Base-by-base conservation (phyloP, 2,113 vertebrate genomes). In the Kryptolebias marmoratus region DNA sequence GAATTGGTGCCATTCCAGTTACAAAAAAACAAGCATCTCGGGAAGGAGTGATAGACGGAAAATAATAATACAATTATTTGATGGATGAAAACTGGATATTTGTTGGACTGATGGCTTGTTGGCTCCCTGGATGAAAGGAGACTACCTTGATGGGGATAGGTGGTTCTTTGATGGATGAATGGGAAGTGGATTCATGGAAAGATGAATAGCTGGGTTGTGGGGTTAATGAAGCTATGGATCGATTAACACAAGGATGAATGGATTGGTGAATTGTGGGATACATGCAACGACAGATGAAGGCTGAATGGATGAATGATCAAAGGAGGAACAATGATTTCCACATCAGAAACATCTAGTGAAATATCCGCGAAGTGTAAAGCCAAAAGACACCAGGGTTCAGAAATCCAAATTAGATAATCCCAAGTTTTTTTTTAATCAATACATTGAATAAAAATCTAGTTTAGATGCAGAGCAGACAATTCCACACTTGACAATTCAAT, bases 141-240 rank as follows among this genome's bases (percentile, higher is more conserved):
- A 27, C 45, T 11, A 11, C 28, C 56, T 68, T 57, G 54, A 68
- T 32, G 15, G 30, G 32, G 22, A n/a, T 11, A 36, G 30, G 49
- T 62, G 39, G 52, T n/a, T 63, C 8, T 18, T 54, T 30, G 9
- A 45, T 22, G 18, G 22, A 67, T 36, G 32, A 0, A 39, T 47
- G 30, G 18, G 56, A 52, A 31, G 63, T 69, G 56, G 56, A 28
- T 52, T 36, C 8, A 42, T 70, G 47, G 32, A 52, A 57, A 48
- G 42, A 70, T 70, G 32, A 52, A 60, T 53, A 39, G 4, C 30
- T 11, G 44, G 36, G 48, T 49, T 12, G 55, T 6, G 13, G 30
- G 8, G n/a, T 58, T 6, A 68, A 30, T 56, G 2, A 53, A 36
- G 22, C 32, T 42, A 53, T 42, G n/a, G 36, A 22, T 68, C 42